Evolutionary conservation across 2,113 vertebrate genomes (phyloP).

Genomic region (Pedetes capensis): DNA sequence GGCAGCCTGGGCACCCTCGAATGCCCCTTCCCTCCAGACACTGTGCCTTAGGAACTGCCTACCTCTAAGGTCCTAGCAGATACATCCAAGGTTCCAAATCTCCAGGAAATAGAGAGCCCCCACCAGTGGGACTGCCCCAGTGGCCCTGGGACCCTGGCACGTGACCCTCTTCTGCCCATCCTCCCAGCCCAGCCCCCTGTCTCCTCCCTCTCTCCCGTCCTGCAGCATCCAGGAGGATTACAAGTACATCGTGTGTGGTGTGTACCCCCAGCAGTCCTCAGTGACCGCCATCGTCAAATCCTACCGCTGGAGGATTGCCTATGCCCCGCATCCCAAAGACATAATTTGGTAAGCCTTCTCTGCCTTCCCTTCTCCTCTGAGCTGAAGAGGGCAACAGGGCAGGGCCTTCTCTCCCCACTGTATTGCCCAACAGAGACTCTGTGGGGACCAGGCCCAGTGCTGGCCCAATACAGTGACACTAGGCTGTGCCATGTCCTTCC

Average conservation of each 20-base stretch:
- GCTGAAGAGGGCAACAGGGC: neutral
- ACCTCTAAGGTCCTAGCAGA: neutral
- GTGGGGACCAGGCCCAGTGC: neutral
- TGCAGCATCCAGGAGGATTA: constrained; percentile 94
- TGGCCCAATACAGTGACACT: rapidly evolving
- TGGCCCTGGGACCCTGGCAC: neutral
- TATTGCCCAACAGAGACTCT: neutral
- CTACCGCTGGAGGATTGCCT: constrained; percentile 88
- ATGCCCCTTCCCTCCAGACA: neutral
- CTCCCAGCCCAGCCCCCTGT: neutral
- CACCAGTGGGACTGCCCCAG: neutral
- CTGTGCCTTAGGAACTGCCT: neutral
- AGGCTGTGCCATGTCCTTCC: neutral
- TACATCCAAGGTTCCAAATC: neutral
- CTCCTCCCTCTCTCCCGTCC: neutral
- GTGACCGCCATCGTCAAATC: constrained; percentile 92
- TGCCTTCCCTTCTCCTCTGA: neutral
- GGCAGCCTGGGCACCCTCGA: neutral
- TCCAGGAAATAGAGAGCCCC: neutral
- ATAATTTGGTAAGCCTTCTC: constrained; percentile 91
- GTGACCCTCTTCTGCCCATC: neutral
- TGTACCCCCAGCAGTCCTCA: constrained; percentile 92
- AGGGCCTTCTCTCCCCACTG: neutral
- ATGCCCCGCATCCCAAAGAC: constrained; percentile 93
- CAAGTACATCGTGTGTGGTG: constrained; percentile 83